phyloP scores from a whole-genome alignment of 2,888 invertebrate genomes.

The Agrotis segetum region DNA sequence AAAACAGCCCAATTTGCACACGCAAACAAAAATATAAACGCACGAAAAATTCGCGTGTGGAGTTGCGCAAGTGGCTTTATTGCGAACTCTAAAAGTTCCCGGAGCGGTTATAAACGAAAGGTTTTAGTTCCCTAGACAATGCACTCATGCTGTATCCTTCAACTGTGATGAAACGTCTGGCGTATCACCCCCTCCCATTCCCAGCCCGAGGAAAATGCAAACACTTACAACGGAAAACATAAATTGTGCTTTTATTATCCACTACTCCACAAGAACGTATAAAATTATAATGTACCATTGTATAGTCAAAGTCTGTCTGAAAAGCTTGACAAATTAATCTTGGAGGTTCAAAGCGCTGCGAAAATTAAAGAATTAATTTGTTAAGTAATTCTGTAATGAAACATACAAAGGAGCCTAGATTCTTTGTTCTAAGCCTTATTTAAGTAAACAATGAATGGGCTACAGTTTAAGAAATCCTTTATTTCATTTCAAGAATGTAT shows the following conservation, averaged over 20 bases:
- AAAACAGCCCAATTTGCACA: slow-evolving; percentile 50
- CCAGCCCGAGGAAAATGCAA: slow-evolving; percentile 62
- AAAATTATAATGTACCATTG: slow-evolving; percentile 56
- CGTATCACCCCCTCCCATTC: slow-evolving; percentile 13
- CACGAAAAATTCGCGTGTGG: slow-evolving; percentile 61
- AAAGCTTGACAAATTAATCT: slow-evolving; percentile 59
- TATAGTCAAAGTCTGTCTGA: slow-evolving; percentile 42
- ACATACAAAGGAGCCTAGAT: slow-evolving; percentile 39
- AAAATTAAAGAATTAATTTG: slow-evolving; percentile 52
- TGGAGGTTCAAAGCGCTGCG: slow-evolving; percentile 30
- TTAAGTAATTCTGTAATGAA: slow-evolving; percentile 45
- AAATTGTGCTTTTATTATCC: slow-evolving; percentile 73
- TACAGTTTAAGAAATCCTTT: not conserved
- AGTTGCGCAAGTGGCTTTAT: slow-evolving; percentile 71
- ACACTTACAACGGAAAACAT: slow-evolving; percentile 71
- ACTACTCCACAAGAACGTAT: slow-evolving; percentile 44
- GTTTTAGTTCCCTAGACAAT: slow-evolving; percentile 77
- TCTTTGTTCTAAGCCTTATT: slow-evolving; percentile 38
- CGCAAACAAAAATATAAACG: slow-evolving; percentile 64
- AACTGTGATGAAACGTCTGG: slow-evolving; percentile 76
- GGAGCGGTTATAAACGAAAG: slow-evolving; percentile 66
- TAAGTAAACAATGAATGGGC: slow-evolving; percentile 13
- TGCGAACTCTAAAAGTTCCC: slow-evolving; percentile 59
- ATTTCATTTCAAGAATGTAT: slow-evolving; percentile 10
- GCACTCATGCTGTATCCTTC: slow-evolving; percentile 77